Conservation (phyloP, 2,888 invertebrate genomes). For the Ornithoptera priamus region DNA sequence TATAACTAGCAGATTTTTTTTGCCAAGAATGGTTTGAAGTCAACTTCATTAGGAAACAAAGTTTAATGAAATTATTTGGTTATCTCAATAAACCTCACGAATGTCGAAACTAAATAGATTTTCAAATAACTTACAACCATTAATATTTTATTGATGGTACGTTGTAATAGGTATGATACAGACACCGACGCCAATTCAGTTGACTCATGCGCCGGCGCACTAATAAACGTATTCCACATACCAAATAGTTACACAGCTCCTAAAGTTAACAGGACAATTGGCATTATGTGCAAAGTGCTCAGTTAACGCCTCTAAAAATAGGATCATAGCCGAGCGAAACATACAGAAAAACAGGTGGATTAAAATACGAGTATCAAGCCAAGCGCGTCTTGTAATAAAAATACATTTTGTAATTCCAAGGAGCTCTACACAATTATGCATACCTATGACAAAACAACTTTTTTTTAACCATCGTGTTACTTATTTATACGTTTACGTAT, state of each 20-base stretch:
- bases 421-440: not conserved
- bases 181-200: slow-evolving; percentile 21
- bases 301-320: slow-evolving; percentile 15
- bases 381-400: not conserved
- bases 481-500: not conserved
- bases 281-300: slow-evolving; percentile 37
- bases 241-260: slow-evolving; percentile 27
- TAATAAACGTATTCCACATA: slow-evolving; percentile 27
- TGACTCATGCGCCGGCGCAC: slow-evolving; percentile 22
- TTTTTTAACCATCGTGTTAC: not conserved
- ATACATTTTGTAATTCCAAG: not conserved
- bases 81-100: not conserved
- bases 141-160: not conserved
- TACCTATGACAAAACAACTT: not conserved
- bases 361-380: slow-evolving; percentile 2
- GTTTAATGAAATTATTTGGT: not conserved
- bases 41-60: not conserved
- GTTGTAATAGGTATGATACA: not conserved
- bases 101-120: not conserved
- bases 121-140: not conserved
- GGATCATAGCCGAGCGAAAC: slow-evolving; percentile 1
- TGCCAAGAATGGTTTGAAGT: no score
- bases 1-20: not conserved
- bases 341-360: slow-evolving; percentile 11
- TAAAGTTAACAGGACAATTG: slow-evolving; percentile 35